phyloP scores from a whole-genome alignment of 2,797 vertebrate genomes.

The Calcarius lapponicus region DNA sequence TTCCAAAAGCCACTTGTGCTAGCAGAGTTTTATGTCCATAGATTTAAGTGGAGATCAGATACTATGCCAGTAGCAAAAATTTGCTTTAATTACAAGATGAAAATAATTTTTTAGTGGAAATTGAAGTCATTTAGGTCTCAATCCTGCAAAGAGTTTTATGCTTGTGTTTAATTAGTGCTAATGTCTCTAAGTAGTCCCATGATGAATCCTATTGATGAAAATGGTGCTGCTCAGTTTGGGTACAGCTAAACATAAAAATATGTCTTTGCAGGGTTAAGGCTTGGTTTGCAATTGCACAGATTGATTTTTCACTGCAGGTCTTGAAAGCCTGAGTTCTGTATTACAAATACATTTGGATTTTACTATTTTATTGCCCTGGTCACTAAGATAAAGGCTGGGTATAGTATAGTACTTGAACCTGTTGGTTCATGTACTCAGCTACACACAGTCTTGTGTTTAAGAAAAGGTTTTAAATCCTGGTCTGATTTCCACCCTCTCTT shows the following conservation, averaged over 20 bases:
- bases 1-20: background rate
- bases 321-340: background rate
- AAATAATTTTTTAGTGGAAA: constrained; percentile 52
- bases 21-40: background rate
- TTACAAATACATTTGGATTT: background rate
- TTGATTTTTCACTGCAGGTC: background rate
- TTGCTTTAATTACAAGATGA: constrained; percentile 26
- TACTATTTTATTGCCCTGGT: background rate
- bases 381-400: background rate
- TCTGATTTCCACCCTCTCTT: background rate
- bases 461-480: background rate
- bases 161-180: constrained; percentile 52
- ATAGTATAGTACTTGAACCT: background rate
- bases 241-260: background rate
- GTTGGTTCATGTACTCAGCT: background rate
- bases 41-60: background rate
- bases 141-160: constrained; percentile 38
- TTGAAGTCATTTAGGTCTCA: constrained; percentile 18
- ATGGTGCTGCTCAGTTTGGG: background rate
- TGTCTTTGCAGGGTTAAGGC: background rate
- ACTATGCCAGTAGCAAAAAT: background rate
- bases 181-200: constrained; percentile 43
- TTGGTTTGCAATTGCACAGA: background rate
- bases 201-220: constrained; percentile 35
- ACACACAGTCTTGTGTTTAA: background rate